Base-by-base conservation (phyloP, 2,113 vertebrate genomes). In the Riparia riparia region DNA sequence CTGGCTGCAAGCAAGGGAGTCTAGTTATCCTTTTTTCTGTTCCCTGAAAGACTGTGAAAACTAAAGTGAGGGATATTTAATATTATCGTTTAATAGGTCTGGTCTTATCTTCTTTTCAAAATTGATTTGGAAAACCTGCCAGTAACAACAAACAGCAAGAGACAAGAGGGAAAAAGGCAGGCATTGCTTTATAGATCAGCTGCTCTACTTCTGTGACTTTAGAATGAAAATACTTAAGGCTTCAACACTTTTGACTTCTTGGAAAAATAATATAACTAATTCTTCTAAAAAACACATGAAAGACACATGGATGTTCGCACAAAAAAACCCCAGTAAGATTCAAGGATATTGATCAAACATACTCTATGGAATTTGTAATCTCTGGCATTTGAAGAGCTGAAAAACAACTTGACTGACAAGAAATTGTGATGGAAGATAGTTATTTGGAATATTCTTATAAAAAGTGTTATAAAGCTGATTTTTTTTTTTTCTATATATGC, bases 41-140 rank as follows among this genome's bases (percentile, higher is more conserved):
- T 42, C 31, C 25, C 9, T 66, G 39, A 71, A 86, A 84, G 20
- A 58, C 60, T 66, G 42, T 15, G 47, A 77, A 83, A 89, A 73
- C 39, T 57, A 13, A 61, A 45, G 31, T 19, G 34, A 37, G 8
- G 8, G 25, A 66, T 89, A 84, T 54, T 81, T 86, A 73, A 50
- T 70, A 70, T 50, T 86, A 63, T 54, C 22, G 78, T 89, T 77
- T 84, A 86, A 66, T 45, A 93, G 42, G 28, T 72, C 25, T 15
- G 60, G 28, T 58, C 63, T 82, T 88, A 82, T 10, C 74, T 92
- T 66, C 15, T 77, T 83, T 81, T 39, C 54, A 96, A 92, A 95
- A 94, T 24, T 70, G 54, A n/a, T 95, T 81, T 78, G 32, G 50
- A 95, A 93, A 77, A 45, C 28, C 37, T 93, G 42, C 15, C 72